A percentile compares a stretch with the other conserved stretches of the same genome.
These are phyloP conservation scores for Neosalanx taihuensis DNA, from an alignment of 2,797 vertebrate genomes.

Conservation along the genomic window DNA sequence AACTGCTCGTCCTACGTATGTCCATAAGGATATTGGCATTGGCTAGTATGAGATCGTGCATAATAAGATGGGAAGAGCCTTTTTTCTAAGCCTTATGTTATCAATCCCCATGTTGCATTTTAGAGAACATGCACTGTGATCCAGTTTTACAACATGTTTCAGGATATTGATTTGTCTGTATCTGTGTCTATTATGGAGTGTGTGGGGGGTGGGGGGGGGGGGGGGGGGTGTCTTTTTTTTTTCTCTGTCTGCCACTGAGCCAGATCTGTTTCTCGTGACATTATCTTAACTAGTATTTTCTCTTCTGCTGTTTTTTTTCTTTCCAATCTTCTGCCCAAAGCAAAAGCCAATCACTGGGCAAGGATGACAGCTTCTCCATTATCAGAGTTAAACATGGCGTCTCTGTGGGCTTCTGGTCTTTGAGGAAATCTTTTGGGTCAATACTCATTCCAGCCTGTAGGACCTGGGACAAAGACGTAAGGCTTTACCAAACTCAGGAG, in stretches of 20 bases:
- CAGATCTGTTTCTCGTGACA: neutral
- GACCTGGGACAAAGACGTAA: constrained; percentile 11
- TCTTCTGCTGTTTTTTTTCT: neutral
- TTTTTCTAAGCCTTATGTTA: too few relatives aligned
- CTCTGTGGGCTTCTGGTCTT: constrained; percentile 13
- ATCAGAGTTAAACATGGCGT: constrained; percentile 16
- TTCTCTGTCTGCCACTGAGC: neutral
- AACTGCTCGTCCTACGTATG: neutral
- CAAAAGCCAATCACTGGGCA: neutral
- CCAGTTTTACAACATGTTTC: too few relatives aligned
- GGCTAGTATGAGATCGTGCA: too few relatives aligned
- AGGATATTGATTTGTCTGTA: too few relatives aligned
- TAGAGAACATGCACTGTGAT: too few relatives aligned
- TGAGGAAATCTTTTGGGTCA: constrained; percentile 26
- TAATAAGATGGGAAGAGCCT: too few relatives aligned
- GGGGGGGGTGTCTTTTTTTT: neutral
- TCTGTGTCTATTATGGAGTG: too few relatives aligned
- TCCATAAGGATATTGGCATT: too few relatives aligned
- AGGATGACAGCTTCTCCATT: constrained; percentile 16
- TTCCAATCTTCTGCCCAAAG: neutral
- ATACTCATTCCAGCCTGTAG: constrained; percentile 24
- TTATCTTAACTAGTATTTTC: neutral
- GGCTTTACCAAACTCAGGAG: constrained; percentile 13
- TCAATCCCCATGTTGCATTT: too few relatives aligned
- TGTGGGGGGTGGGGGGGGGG: too few relatives aligned